Evolutionary conservation across 2,797 vertebrate genomes (phyloP), one percentile per base, ranked within the genome.

Genomic region (Betta splendens): DNA sequence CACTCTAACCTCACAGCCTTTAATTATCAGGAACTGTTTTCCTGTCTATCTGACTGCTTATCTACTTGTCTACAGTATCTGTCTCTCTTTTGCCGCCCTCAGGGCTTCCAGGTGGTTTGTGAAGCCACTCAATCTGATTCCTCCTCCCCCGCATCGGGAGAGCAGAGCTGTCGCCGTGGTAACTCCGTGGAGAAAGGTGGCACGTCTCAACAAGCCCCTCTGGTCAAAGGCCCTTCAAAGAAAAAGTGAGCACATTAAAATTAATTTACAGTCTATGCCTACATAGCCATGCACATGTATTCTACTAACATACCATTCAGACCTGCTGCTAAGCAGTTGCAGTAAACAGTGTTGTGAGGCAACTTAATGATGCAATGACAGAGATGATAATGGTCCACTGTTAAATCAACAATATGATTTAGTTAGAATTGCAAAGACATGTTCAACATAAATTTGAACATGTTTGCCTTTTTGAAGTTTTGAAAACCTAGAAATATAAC

Each of bases 121-220:
- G 97, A 98, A 84, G 91, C 95, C 20, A 6, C 84, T 23, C 94
- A 93, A 70, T 87, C 93, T 1, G 96, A 95, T 74, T 92, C 94
- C 61, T 84, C 93, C 65, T 93, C 94, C 73, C 87, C 92, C 10
- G 86, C 92, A 3, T 80, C 92, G 12, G 90, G 92, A 50, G 90
- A 93, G 85, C 94, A 94, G 72, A 94, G 94, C 63, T 98, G 95
- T 90, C 94, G 93, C 42, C 94, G 91, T 85, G 95, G 94, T 72
- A 98, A 98, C 85, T 98, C 96, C 1, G 92, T 96, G 23, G 96
- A 98, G 71, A 95, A 93, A 90, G 93, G 95, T 2, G 75, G 95
- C n/a, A 93, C 95, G 5, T 96, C 95, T 23, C 95, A 96, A 21
- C 95, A 95, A 36, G 81, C 90, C 16, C 93, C 91, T 23, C 86